Base-by-base conservation (phyloP, 2,113 vertebrate species). In the Atlantisia rogersi region DNA sequence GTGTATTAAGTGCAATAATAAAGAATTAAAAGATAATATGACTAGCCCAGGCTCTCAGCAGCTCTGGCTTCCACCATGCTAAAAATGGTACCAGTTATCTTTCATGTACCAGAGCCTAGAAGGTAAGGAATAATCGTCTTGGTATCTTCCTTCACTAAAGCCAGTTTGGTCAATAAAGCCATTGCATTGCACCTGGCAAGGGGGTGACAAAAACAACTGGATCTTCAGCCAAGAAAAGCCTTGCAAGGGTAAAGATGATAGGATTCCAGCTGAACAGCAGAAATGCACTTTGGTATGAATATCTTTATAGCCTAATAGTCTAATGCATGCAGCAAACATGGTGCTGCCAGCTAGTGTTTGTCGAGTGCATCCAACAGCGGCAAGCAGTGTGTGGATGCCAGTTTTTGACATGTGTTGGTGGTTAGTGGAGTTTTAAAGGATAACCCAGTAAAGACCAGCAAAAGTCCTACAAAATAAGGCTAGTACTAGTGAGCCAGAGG, bases 181-280 rank as follows among this genome's bases (percentile, higher is more conserved):
- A 92, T 94, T 95, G 94, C 95, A 16, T 50, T 77, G 75, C 73
- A 63, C 78, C 55, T 79, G 85, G 84, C 7, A 6, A 73, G 55
- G 67, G 82, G 82, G 88, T 0, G 4, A 74, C 50, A 82, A 89
- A 91, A 94, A 65, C 78, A 87, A 40, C 67, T 10, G 22, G 25
- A 69, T 65, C 52, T 69, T 69, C 50, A 73, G 81, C 91, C 94
- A 94, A 95, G 87, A 82, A 94, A 94, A 95, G 64, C 75, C 59
- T 88, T 92, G 83, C 58, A 89, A 90, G 69, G 88, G 55, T 85
- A 88, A 92, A 69, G 67, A 87, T 70, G 74, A 63, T 79, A 92
- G 63, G 67, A 69, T 92, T 95, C 92, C 84, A 53, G 37, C 58
- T 78, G 32, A 91, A 70, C 37, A 91, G 82, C 59, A 85, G 71